A percentile compares a stretch with the other conserved stretches of the same genome.
phyloP scores from a whole-genome alignment of 2,888 invertebrate genomes.

The Callinectes sapidus region DNA sequence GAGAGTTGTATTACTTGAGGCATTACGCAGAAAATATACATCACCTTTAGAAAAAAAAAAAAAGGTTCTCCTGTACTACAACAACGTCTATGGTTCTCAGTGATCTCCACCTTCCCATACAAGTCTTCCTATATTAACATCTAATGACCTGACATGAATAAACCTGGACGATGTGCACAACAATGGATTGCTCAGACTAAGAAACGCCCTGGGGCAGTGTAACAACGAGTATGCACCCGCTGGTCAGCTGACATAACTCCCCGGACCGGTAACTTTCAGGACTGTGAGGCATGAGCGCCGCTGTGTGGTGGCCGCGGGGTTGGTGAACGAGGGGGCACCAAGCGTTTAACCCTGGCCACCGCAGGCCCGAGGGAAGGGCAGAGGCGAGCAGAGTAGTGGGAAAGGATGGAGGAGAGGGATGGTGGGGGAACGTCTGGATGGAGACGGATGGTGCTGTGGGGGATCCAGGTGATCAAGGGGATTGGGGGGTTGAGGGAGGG shows the following conservation, averaged over 20 bases:
- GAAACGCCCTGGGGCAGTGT: background rate
- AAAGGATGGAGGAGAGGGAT: background rate
- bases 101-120: background rate
- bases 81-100: background rate
- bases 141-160: background rate
- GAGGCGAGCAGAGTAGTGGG: conserved; percentile 1
- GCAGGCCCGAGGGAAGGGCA: conserved; percentile 43
- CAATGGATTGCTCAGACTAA: background rate
- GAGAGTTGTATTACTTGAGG: background rate
- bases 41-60: background rate
- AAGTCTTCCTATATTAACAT: background rate
- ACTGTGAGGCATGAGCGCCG: conserved; percentile 33
- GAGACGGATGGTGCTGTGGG: background rate
- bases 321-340: conserved; percentile 50
- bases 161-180: background rate
- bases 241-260: background rate
- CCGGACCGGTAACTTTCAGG: conserved; percentile 32
- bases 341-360: conserved; percentile 57
- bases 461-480: background rate
- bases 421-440: background rate
- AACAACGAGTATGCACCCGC: background rate
- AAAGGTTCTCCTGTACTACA: background rate
- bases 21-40: background rate
- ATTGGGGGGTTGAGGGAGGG: too few species aligned
- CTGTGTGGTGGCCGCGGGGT: conserved; percentile 37